Base-by-base conservation (phyloP, 2,888 invertebrate species). In the Platycheirus albimanus region DNA sequence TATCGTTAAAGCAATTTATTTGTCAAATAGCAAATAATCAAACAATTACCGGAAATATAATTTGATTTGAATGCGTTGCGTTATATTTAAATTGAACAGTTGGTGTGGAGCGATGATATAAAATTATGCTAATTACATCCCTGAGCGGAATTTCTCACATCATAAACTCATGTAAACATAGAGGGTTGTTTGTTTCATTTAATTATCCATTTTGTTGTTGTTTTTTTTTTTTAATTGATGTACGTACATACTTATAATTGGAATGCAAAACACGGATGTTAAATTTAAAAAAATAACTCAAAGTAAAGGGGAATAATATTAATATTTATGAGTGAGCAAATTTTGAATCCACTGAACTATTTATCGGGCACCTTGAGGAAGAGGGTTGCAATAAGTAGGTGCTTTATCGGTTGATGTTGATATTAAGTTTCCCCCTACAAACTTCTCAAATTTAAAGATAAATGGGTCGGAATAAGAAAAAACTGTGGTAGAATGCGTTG, bases 61-160 rank as follows among this genome's bases (percentile, higher is more conserved):
- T 66, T 78, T 52, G 58, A 78, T 51, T 78, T 58, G 47, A 38
- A 45, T 58, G 15, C 51, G 38, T 51, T 51, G 51, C 63, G 63
- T 54, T 41, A 64, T 69, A 61, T 47, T 56, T 30, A 11, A 77
- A 19, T 56, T 19, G 8, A 41, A 33, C 51, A 64, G 51, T 28
- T 47, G 30, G 36, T 58, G 58, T 45, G 56, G n/a, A n/a, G n/a
- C n/a, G n/a, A n/a, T n/a, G n/a, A 43, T 45, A 36, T 66, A 51
- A 47, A 33, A 61, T 67, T 66, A 78, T 72, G 66, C 78, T 72
- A 79, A 63, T 67, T 7, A 47, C 36, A 52, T 58, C 36, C 20
- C 56, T 0, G 7, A n/a, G 15, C 30, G 51, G 43, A 51, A 24
- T 45, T 64, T 33, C 24, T 7, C 38, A 54, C 61, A 36, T 52